Evolutionary conservation across 2,888 invertebrate species (phyloP).

Genomic region (Drosophila dives): DNA sequence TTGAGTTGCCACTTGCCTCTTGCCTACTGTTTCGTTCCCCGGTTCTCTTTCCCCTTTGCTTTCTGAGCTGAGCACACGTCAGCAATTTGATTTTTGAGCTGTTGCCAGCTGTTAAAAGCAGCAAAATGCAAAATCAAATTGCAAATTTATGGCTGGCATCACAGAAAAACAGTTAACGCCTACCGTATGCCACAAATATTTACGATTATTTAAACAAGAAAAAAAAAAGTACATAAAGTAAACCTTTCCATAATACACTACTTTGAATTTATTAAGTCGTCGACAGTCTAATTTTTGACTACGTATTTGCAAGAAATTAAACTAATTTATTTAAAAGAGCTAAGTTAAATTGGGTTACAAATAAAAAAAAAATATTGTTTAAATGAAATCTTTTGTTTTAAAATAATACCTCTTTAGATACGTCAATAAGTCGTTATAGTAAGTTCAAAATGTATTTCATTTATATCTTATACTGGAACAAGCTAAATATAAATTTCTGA

Average conservation of each 20-base stretch:
- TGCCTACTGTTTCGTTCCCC: neutral
- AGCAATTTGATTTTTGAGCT: constrained; percentile 50
- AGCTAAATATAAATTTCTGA: neutral
- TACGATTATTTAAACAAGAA: neutral
- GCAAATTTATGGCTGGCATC: constrained; percentile 73
- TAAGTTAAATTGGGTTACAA: no score
- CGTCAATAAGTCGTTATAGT: neutral
- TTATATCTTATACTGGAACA: neutral
- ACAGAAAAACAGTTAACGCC: constrained; percentile 24
- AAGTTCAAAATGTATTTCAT: neutral
- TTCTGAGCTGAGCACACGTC: constrained; percentile 40
- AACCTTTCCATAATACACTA: no score
- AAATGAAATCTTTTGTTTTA: no score
- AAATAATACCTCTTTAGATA: no score
- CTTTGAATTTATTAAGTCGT: no score
- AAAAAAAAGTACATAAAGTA: no score
- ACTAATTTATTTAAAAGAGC: no score
- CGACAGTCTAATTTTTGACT: no score
- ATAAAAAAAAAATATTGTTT: no score
- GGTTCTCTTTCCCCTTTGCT: neutral
- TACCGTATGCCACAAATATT: constrained; percentile 8
- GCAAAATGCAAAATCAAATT: constrained; percentile 66
- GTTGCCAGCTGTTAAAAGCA: constrained; percentile 49
- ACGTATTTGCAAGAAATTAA: no score
- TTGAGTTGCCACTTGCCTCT: neutral